Evolutionary conservation across 2,888 invertebrate genomes (phyloP), one percentile per base, ranked within the genome.

Genomic region (Nemotelus nigrinus): DNA sequence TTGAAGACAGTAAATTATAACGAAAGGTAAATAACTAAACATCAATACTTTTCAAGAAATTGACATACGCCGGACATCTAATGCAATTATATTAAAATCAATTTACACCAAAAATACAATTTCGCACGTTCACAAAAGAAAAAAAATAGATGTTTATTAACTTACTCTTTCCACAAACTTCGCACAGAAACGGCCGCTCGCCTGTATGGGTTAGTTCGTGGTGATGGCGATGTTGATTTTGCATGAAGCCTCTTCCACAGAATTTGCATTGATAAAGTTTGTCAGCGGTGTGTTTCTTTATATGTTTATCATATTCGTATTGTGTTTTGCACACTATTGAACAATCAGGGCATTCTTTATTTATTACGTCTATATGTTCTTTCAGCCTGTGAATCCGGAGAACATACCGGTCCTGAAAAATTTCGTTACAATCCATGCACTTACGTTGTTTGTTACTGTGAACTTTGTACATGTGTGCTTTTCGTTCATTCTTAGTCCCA

Each of bases 151-250:
- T 25, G 25, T 25, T 25, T 25, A 25, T 25, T 48, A 3, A 60
- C 63, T 44, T 76, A 79, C 79, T 65, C 68, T 77, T 78, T 47
- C 80, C 79, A 67, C 80, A 80, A 55, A 77, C 68, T 63, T 77
- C 78, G n/a, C 80, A 80, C 7, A 80, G 67, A 78, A 64, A 79
- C 2, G 79, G 76, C 41, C 71, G 39, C 10, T 70, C 25, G 1
- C 76, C 76, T 2, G 79, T 79, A 68, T 79, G 79, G 8, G 48
- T 57, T n/a, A 68, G 58, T 55, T 79, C 79, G 55, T 79, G 79
- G n/a, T 44, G 39, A 7, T 60, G 4, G 58, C 67, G 44, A 71
- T 76, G 75, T 63, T 77, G 75, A 57, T n/a, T 67, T 72, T n/a
- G 39, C 25, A 78, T 53, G 60, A 77, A 78, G 7, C 63, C 60